Conservation (phyloP, 2,888 invertebrate genomes). For the Dioctria linearis region DNA sequence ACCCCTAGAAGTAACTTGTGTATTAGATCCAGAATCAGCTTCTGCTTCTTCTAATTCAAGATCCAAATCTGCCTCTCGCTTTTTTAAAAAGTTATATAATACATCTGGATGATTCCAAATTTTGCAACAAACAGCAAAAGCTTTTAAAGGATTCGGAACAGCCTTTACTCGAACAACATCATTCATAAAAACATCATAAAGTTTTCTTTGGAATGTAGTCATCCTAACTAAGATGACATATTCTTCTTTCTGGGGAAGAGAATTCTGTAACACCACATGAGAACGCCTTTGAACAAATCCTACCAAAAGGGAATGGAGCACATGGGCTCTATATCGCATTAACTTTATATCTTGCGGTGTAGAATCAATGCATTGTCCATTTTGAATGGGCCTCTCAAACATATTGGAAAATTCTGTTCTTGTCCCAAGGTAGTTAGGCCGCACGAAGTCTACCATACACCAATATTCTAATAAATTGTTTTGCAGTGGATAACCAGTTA, state of each 20-base stretch:
- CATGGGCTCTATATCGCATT: slow-evolving; percentile 96
- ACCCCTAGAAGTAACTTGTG: slow-evolving; percentile 26
- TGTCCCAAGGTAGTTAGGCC: slow-evolving; percentile 97
- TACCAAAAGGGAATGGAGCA: slow-evolving; percentile 91
- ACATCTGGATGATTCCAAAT: slow-evolving; percentile 98
- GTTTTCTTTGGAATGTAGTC: slow-evolving; percentile 89
- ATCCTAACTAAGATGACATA: slow-evolving; percentile 92
- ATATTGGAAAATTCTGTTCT: slow-evolving; percentile 98
- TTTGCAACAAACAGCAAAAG: slow-evolving; percentile 98
- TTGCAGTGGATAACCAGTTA: slow-evolving; percentile 98
- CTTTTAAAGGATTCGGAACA: slow-evolving; percentile 95
- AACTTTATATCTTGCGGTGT: slow-evolving; percentile 94
- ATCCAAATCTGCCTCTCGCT: slow-evolving; percentile 84
- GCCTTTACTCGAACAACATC: slow-evolving; percentile 88
- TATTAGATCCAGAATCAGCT: slow-evolving; percentile 16
- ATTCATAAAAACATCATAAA: slow-evolving; percentile 96
- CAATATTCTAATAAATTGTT: slow-evolving; percentile 97
- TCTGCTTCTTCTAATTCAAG: slow-evolving; percentile 86
- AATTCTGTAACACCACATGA: slow-evolving; percentile 92
- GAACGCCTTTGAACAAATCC: slow-evolving; percentile 98
- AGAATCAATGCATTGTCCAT: slow-evolving; percentile 98
- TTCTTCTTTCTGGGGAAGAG: slow-evolving; percentile 94
- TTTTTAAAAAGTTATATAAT: slow-evolving; percentile 88
- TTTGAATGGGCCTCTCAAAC: slow-evolving; percentile 98
- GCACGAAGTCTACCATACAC: slow-evolving; percentile 99